Base-by-base conservation (phyloP, 2,888 invertebrate genomes). In the Caenorhabditis sp. region DNA sequence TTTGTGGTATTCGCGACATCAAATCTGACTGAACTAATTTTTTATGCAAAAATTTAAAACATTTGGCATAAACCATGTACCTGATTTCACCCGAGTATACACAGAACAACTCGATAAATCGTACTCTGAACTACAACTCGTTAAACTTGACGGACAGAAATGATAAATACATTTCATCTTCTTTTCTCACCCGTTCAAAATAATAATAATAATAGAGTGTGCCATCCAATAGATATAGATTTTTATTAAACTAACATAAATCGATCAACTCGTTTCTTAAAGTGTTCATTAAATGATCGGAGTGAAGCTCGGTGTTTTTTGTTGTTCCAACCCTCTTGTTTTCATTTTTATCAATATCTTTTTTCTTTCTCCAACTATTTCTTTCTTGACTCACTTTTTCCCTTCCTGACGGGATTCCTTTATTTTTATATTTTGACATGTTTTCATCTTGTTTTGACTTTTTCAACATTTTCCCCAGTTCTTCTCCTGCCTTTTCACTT, bases 171-270 rank as follows among this genome's bases (percentile, higher is more conserved):
- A 43, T 43, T 3, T 43, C 43, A 43, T 43, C 43, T 43, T 43
- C 43, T 43, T 17, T 43, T 43, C 43, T 43, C 43, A 43, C 43
- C 43, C 43, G 14, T 17, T 17, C 43, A 43, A 43, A 43, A 31
- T 31, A 31, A 31, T 31, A 43, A 43, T 43, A 43, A 8, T 36
- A 36, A 36, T 36, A 12, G 36, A 12, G 17, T 43, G 17, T 43
- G 43, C 43, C 43, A 43, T 43, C 43, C 8, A 10, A 43, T 17
- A 43, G 4, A 43, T 17, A 43, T 43, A n/a, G n/a, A n/a, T n/a
- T n/a, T n/a, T n/a, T n/a, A 43, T 43, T 43, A 43, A 43, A 43
- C 43, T 43, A 43, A 43, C 43, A 43, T 43, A 43, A 43, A 43
- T 43, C 43, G 43, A 43, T 43, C 43, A 17, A 17, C 14, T 43